Percentiles rank a stretch among this genome's conserved stretches.
These are phyloP conservation scores for Papilio dardanus DNA, from an alignment of 1,140 invertebrate species.

Conservation along the genomic window DNA sequence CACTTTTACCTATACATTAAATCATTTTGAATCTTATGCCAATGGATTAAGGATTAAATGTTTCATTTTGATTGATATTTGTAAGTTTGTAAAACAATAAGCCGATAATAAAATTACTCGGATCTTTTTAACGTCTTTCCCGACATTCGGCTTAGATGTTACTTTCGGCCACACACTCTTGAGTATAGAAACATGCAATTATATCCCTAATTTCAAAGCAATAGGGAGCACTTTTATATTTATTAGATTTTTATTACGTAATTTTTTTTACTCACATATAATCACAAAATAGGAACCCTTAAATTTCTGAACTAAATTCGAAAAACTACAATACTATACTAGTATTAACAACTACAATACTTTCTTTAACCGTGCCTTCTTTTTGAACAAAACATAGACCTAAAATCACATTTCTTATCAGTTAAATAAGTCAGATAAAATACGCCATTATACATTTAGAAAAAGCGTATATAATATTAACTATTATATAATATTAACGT, in stretches of 20 bases:
- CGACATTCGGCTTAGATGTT: slow-evolving; percentile 33
- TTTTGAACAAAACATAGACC: no score
- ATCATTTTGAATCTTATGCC: slow-evolving; percentile 39
- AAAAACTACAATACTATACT: no score
- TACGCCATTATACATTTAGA: background rate
- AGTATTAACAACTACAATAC: no score
- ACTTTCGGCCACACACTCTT: slow-evolving; percentile 33
- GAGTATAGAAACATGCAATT: background rate
- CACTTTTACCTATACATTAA: background rate
- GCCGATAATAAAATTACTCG: slow-evolving; percentile 65
- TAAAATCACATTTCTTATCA: no score
- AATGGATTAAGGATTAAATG: background rate
- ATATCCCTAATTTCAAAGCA: slow-evolving; percentile 6
- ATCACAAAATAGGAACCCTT: no score
- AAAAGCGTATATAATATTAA: background rate
- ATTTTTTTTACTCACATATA: no score
- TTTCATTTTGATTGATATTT: background rate
- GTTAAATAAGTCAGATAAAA: no score
- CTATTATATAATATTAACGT: background rate
- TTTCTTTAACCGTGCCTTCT: no score
- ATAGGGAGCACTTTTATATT: background rate
- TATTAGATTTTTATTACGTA: background rate
- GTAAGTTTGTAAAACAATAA: slow-evolving; percentile 50
- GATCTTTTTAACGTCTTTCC: slow-evolving; percentile 52
- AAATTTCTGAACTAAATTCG: no score